phyloP scores from a whole-genome alignment of 2,888 invertebrate genomes.

The Liopterus haemorrhoidalis region DNA sequence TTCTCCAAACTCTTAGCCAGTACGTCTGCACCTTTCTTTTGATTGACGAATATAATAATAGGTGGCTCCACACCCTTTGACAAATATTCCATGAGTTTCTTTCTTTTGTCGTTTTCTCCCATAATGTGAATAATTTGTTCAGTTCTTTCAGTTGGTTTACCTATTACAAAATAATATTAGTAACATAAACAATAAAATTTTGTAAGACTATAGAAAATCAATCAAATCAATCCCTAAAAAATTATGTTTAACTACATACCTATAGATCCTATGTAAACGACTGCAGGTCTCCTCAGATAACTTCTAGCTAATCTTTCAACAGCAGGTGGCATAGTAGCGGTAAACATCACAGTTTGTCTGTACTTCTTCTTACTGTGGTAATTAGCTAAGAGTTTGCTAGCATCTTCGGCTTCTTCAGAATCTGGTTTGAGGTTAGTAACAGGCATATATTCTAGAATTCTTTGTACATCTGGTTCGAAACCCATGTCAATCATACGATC shows the following conservation, averaged over 20 bases:
- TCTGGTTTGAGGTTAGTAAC: conserved; percentile 98
- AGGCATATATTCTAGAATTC: conserved; percentile 96
- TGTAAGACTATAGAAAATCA: neutral
- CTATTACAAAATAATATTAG: conserved; percentile 42
- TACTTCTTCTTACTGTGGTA: conserved; percentile 95
- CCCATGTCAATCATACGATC: conserved; percentile 99
- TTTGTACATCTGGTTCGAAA: conserved; percentile 97
- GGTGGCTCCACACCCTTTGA: conserved; percentile 90
- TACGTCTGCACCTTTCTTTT: conserved; percentile 98
- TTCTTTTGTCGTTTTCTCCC: conserved; percentile 91
- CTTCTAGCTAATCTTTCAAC: conserved; percentile 93
- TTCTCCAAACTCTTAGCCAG: conserved; percentile 92
- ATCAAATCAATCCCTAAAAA: too few relatives aligned
- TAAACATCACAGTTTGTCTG: conserved; percentile 99
- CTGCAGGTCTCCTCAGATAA: conserved; percentile 91
- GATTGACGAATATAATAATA: conserved; percentile 99
- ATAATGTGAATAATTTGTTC: conserved; percentile 97
- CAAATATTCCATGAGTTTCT: conserved; percentile 91
- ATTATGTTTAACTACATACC: too few relatives aligned
- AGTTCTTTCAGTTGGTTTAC: conserved; percentile 95
- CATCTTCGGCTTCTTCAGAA: conserved; percentile 96
- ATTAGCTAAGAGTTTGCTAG: conserved; percentile 75
- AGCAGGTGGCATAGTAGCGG: conserved; percentile 98
- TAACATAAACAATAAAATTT: neutral
- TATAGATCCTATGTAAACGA: conserved; percentile 59